These are phyloP conservation scores for Lepus oiostolus DNA, from an alignment of 2,797 vertebrate genomes.

Conservation along the genomic window DNA sequence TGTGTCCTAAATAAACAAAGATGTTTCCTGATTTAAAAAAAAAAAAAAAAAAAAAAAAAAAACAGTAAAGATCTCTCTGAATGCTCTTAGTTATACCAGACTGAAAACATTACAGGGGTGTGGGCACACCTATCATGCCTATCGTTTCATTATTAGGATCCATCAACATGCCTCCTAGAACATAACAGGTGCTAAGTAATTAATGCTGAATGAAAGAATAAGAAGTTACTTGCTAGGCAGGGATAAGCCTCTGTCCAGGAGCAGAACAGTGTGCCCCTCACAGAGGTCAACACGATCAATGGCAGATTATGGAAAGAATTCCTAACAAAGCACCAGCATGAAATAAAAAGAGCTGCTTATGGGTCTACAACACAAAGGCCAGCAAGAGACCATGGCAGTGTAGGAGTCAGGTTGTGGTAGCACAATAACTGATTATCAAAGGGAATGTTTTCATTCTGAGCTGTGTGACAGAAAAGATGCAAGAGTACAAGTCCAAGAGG, in stretches of 20 bases:
- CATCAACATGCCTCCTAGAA: not conserved
- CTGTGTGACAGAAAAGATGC: not conserved
- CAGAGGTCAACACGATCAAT: not conserved
- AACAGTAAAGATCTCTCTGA: not conserved
- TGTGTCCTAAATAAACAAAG: not conserved
- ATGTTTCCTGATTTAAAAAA: not conserved
- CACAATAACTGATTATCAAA: not conserved
- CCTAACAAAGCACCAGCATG: not conserved
- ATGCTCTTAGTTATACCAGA: not conserved
- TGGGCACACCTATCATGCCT: no score
- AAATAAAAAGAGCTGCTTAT: not conserved
- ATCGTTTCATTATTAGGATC: not conserved
- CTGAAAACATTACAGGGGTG: not conserved
- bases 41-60: slow-evolving; percentile 37
- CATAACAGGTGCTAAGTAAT: not conserved
- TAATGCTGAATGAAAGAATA: not conserved
- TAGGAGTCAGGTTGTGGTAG: not conserved
- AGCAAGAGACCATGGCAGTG: not conserved
- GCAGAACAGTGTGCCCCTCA: not conserved
- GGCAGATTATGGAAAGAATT: no score
- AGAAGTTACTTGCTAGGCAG: not conserved
- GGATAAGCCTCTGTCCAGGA: not conserved
- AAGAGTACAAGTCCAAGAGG: not conserved
- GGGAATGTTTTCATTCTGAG: not conserved
- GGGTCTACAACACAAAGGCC: not conserved